Percentiles rank a stretch among this genome's conserved stretches.
Conservation (phyloP, 2,888 invertebrate genomes). For the Chloromyia formosa region DNA sequence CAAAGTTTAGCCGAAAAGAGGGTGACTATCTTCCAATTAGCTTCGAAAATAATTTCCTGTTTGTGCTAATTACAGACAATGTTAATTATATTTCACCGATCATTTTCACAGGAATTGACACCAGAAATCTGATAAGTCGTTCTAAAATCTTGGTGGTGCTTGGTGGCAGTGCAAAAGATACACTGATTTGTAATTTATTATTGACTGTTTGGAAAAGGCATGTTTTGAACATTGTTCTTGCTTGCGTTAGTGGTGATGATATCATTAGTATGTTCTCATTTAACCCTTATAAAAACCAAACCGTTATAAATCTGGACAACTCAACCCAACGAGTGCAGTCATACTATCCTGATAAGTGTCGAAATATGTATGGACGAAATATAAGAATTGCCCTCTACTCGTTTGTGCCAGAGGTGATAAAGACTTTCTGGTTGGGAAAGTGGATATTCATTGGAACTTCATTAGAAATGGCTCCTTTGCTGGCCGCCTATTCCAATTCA, state of each 20-base stretch:
- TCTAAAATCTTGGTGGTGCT: slow-evolving; percentile 26
- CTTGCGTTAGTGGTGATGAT: background rate
- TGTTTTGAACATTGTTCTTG: background rate
- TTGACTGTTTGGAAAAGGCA: background rate
- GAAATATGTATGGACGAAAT: slow-evolving; percentile 11
- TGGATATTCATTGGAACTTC: slow-evolving; percentile 13
- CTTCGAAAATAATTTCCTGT: slow-evolving; percentile 22
- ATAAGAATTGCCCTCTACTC: background rate
- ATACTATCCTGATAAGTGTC: slow-evolving; percentile 8
- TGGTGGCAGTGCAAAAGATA: background rate
- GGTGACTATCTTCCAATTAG: background rate
- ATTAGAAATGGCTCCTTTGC: background rate
- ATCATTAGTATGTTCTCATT: background rate
- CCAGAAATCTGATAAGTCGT: background rate
- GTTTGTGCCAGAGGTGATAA: slow-evolving; percentile 10
- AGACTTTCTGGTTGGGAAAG: background rate
- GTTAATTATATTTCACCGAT: background rate
- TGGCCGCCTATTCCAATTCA: slow-evolving; percentile 1
- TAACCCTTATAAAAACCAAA: slow-evolving; percentile 10
- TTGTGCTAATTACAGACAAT: slow-evolving; percentile 4
- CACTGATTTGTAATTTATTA: background rate
- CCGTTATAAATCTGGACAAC: background rate
- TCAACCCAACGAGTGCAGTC: no score
- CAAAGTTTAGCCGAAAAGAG: background rate
- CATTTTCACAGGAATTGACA: background rate